Base-by-base conservation (phyloP, 2,113 vertebrate species). In the Atractosteus spatula region DNA sequence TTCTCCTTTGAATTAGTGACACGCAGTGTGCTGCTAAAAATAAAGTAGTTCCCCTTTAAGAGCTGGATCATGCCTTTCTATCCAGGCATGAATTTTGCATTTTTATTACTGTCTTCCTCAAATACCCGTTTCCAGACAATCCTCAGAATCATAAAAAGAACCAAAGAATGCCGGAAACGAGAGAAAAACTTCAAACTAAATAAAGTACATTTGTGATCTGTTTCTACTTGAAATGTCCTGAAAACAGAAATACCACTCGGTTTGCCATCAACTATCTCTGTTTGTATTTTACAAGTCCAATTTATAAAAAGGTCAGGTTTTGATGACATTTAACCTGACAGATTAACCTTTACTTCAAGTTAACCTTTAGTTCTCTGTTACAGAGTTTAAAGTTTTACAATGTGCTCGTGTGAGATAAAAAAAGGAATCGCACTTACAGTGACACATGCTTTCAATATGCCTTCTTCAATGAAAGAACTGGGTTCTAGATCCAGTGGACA, bases 271-370 rank as follows among this genome's bases (percentile, higher is more conserved):
- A 51, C 47, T 10, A 51, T 51, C 47, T 51, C 10, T 51, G 14
- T 59, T 16, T 59, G 57, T 59, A 13, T 16, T 16, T n/a, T 14
- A 16, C 12, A 59, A 13, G 57, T 13, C 57, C 14, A 59, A 13
- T n/a, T 59, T 59, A 29, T 29, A 59, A n/a, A 59, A 76, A 84
- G 79, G 79, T 83, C 78, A 79, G 2, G 17, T 8, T 41, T 43
- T 74, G 62, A 71, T 3, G 69, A 70, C 45, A 74, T 78, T 78
- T 68, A 65, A 54, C 42, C 74, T 80, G 82, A 85, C 78, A 76
- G 68, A 54, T 8, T 78, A 70, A 70, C 66, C 73, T 78, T 77
- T 77, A 56, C n/a, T 72, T 69, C 29, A 76, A n/a, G 41, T 78
- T 77, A 74, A 56, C n/a, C 68, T 69, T 13, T 72, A n/a, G 41